Evolutionary conservation across 2,888 invertebrate genomes (phyloP).

Genomic region (Drosophila colorata): DNA sequence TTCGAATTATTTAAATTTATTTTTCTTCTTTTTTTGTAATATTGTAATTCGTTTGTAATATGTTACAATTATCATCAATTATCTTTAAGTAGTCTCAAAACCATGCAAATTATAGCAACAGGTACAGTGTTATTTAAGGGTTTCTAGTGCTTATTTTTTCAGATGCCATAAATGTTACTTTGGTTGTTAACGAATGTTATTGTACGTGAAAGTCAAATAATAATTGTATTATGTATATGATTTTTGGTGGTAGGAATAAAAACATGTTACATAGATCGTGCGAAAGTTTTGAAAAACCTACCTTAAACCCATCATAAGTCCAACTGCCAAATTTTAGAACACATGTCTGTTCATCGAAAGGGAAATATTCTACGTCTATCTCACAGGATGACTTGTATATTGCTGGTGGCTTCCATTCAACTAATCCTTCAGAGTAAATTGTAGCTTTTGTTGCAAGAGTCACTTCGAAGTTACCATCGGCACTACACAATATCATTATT

Average conservation of each 20-base stretch:
- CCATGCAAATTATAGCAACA: constrained; percentile 16
- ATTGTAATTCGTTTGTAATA: too few species aligned
- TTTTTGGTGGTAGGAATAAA: constrained; percentile 30
- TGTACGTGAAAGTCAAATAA: constrained; percentile 33
- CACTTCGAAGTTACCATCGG: constrained; percentile 98
- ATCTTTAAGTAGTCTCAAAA: constrained; percentile 23
- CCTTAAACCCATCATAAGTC: constrained; percentile 99
- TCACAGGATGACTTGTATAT: constrained; percentile 99
- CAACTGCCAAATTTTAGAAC: constrained; percentile 98
- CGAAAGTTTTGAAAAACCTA: constrained; percentile 86
- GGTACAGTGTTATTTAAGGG: constrained; percentile 47
- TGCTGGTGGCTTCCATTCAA: constrained; percentile 99
- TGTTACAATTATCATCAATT: constrained; percentile 5
- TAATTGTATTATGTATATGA: constrained; percentile 32
- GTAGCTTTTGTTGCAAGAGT: constrained; percentile 97
- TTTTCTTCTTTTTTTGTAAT: too few species aligned
- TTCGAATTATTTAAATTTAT: background rate
- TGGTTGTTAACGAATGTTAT: constrained; percentile 23
- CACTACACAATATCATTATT: constrained; percentile 88
- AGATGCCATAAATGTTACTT: constrained; percentile 43
- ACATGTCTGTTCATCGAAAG: constrained; percentile 98
- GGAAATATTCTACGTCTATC: constrained; percentile 98
- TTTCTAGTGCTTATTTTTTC: constrained; percentile 42
- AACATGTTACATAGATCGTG: constrained; percentile 45
- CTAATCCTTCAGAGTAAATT: constrained; percentile 95